A percentile compares a stretch with the other conserved stretches of the same genome.
These are phyloP conservation scores for Indicator maculatus DNA, from an alignment of 2,113 vertebrate genomes.

Conservation along the genomic window DNA sequence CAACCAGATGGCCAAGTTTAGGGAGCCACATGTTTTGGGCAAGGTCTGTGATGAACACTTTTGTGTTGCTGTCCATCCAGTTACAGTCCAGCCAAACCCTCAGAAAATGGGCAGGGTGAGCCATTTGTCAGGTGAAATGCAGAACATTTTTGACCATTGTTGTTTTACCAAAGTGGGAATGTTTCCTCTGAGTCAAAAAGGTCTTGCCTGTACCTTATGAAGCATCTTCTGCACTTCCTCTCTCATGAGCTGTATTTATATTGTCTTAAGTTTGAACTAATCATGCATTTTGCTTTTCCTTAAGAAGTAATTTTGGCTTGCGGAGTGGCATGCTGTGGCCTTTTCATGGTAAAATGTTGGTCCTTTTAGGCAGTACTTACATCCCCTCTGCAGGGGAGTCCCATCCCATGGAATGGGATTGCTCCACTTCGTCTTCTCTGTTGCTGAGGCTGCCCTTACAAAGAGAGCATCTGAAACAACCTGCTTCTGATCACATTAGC, in stretches of 20 bases:
- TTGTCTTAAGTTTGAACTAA: not conserved
- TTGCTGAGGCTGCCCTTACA: not conserved
- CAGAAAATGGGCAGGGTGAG: not conserved
- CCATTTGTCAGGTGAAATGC: not conserved
- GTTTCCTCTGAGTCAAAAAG: not conserved
- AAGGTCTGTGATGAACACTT: not conserved
- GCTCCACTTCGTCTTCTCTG: not conserved
- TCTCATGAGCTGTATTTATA: not conserved
- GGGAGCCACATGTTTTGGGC: not conserved
- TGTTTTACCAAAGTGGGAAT: not conserved
- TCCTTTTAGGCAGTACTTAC: not conserved
- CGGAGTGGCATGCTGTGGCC: not conserved
- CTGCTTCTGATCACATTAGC: not conserved
- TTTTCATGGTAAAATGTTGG: not conserved
- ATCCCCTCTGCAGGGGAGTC: not conserved
- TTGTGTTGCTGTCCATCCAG: not conserved
- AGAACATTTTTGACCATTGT: not conserved
- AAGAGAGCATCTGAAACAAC: not conserved
- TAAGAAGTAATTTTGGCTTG: not conserved
- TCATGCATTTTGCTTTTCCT: not conserved
- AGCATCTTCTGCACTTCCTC: not conserved
- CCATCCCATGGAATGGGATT: not conserved
- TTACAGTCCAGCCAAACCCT: not conserved
- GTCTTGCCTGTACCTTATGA: not conserved
- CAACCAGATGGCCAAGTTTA: not conserved